Conservation (phyloP, 2,113 vertebrate genomes). For the Paratilapia polleni region DNA sequence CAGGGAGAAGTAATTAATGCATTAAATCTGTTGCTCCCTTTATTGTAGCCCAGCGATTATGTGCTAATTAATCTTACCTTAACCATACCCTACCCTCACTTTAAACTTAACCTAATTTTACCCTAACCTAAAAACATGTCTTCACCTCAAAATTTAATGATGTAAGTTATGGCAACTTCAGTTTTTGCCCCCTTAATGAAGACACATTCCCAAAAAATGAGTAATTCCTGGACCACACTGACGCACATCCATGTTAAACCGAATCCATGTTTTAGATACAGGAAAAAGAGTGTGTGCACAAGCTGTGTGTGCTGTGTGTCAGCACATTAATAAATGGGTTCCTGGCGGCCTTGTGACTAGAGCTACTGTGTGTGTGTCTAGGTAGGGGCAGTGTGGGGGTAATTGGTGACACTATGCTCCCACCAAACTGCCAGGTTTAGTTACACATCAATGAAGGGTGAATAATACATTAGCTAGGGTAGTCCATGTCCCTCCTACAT, state of each 20-base stretch:
- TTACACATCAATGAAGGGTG: conserved; percentile 82
- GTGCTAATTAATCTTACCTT: neutral
- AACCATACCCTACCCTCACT: neutral
- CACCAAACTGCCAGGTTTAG: conserved; percentile 73
- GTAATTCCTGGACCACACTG: neutral
- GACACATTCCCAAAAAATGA: neutral
- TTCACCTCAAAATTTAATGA: neutral
- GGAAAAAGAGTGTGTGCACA: conserved; percentile 15
- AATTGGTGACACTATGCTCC: conserved; percentile 66
- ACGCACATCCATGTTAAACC: neutral
- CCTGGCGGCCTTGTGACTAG: conserved; percentile 60
- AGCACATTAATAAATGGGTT: conserved; percentile 76
- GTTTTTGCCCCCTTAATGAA: neutral
- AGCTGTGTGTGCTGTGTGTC: conserved; percentile 40
- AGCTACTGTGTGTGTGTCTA: conserved; percentile 38
- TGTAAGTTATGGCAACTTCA: neutral
- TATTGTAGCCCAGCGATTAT: neutral
- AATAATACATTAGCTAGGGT: conserved; percentile 79
- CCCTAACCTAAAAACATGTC: neutral
- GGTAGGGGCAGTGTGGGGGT: conserved; percentile 51
- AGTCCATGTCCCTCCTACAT: conserved; percentile 43
- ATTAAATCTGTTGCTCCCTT: neutral
- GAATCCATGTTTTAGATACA: conserved; percentile 34
- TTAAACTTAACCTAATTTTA: neutral
- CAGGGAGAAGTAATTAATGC: neutral